Base-by-base conservation (phyloP, 2,888 invertebrate species). In the Cerceris rybyensis region DNA sequence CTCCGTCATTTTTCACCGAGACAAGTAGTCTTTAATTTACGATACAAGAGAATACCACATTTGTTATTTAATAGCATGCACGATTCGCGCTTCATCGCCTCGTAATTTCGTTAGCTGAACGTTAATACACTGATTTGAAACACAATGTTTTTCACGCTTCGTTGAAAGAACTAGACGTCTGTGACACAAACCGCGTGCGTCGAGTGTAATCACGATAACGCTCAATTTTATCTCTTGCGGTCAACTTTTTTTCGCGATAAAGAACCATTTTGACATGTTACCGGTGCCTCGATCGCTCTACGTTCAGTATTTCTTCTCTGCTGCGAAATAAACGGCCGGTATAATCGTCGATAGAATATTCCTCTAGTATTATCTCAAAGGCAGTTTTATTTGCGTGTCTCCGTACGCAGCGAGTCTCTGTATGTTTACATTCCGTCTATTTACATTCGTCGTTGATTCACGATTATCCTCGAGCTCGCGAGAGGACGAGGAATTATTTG, bases 171-270 rank as follows among this genome's bases (percentile, higher is more conserved):
- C 28, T 28, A 28, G 1, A 61, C n/a, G 39, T 49, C 13, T 9
- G 16, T 16, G n/a, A 39, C 28, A 43, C 39, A 2, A 28, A 42
- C 28, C 28, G 9, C 17, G 11, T 7, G 17, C 41, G 28, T 41
- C 64, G 11, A 7, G 43, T n/a, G 11, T 16, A 57, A 66, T 52
- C 16, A 14, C 52, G 72, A 69, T 72, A 69, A 72, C 52, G 13
- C 49, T 49, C 49, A 41, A 14, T 39, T n/a, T 41, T 42, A 59
- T 41, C 41, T 39, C 41, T 39, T 9, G 13, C 59, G 41, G 41
- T 39, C 7, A 59, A 14, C 41, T 41, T 41, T 41, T 11, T 13
- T 13, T 41, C 7, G 59, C 59, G 59, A 39, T 28, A 41, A 41
- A 8, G 17, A 28, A 28, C 4, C 28, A 4, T 28, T 28, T 28